A percentile compares a stretch with the other conserved stretches of the same genome.
Conservation (phyloP, 2,797 vertebrate genomes). For the Aplochiton taeniatus region DNA sequence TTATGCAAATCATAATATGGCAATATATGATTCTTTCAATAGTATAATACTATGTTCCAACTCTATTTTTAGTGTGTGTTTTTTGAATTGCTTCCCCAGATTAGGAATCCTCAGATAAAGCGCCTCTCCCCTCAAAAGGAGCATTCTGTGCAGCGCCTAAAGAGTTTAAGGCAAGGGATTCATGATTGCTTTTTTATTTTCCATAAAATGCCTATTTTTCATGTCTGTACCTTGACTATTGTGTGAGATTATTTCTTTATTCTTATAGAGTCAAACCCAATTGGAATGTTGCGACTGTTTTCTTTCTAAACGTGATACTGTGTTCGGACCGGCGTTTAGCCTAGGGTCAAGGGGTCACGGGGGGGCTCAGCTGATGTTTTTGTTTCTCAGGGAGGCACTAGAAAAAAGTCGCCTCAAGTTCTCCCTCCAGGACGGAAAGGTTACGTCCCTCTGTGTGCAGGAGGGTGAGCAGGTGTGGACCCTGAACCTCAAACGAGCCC, state of each 20-base stretch:
- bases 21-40: too few species aligned
- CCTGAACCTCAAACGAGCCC: constrained; percentile 84
- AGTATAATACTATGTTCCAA: not conserved
- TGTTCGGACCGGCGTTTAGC: constrained; percentile 36
- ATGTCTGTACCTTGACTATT: not conserved
- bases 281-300: constrained; percentile 50
- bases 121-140: constrained; percentile 73
- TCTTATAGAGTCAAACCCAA: not conserved
- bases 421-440: constrained; percentile 79
- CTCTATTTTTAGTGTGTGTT: not conserved
- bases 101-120: constrained; percentile 81
- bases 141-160: constrained; percentile 73
- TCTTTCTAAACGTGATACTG: constrained; percentile 55
- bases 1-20: too few species aligned
- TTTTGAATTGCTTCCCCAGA: constrained; percentile 60
- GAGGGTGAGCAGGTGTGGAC: constrained; percentile 81
- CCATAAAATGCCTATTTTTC: not conserved
- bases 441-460: constrained; percentile 81
- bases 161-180: constrained; percentile 76
- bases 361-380: constrained; percentile 64
- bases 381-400: constrained; percentile 80
- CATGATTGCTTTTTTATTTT: not conserved
- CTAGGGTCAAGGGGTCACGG: constrained; percentile 1
- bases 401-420: constrained; percentile 81
- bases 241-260: not conserved